phyloP scores from a whole-genome alignment of 2,113 vertebrate genomes.

The Tetrax tetrax region DNA sequence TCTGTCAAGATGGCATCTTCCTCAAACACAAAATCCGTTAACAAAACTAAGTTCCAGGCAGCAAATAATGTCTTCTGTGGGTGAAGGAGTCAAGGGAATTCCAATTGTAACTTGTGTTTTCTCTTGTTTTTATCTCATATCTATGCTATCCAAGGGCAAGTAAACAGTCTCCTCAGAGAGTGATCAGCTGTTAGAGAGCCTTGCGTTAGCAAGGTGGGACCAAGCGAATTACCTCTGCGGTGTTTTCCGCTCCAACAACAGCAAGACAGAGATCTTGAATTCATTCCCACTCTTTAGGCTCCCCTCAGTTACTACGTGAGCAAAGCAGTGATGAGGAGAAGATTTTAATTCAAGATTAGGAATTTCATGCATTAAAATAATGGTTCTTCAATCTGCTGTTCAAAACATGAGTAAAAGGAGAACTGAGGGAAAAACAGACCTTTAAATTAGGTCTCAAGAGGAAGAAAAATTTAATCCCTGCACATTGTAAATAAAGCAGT shows the following conservation, averaged over 20 bases:
- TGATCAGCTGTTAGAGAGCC: neutral
- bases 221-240: neutral
- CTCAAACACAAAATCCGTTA: neutral
- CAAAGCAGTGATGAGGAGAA: neutral
- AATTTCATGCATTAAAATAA: neutral
- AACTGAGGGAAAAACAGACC: slow-evolving; percentile 31
- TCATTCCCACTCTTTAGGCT: neutral
- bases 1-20: neutral
- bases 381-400: neutral
- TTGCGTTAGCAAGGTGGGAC: neutral
- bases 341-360: slow-evolving; percentile 21
- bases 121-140: neutral
- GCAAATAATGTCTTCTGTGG: neutral
- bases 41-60: neutral
- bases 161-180: slow-evolving; percentile 3
- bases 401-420: slow-evolving; percentile 1
- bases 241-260: neutral
- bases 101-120: neutral
- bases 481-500: slow-evolving; percentile 21
- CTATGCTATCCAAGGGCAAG: neutral
- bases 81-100: neutral
- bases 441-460: slow-evolving; percentile 56
- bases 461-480: slow-evolving; percentile 39
- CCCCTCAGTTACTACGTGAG: neutral
- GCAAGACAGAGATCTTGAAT: neutral